A percentile compares a stretch with the other conserved stretches of the same genome.
Evolutionary conservation across 2,797 vertebrate species (phyloP).

Genomic region (Rhynchonycteris naso): DNA sequence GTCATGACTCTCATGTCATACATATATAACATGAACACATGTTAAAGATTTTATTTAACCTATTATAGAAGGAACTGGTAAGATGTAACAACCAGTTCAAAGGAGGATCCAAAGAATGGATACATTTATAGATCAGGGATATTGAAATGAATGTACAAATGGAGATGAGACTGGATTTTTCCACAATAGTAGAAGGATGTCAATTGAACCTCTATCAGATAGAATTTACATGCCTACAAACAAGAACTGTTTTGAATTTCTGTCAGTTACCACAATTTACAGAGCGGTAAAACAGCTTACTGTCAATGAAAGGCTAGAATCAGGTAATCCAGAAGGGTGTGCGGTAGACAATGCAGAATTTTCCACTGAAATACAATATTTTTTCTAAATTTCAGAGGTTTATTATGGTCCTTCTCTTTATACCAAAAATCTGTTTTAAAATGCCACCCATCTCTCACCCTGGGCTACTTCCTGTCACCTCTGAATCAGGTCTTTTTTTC

Average conservation of each 20-base stretch:
- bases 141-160: not conserved
- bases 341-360: not conserved
- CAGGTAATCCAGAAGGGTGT: not conserved
- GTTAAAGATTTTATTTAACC: conserved; percentile 12
- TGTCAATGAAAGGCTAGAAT: not conserved
- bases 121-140: not conserved
- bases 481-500: not conserved
- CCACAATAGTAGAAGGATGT: not conserved
- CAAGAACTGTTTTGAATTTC: not conserved
- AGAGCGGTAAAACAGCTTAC: not conserved
- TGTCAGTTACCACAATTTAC: not conserved
- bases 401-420: not conserved
- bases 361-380: not conserved
- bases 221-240: not conserved
- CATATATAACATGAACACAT: not conserved
- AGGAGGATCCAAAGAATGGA: not conserved
- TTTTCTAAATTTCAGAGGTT: not conserved
- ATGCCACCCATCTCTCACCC: not conserved
- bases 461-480: not conserved
- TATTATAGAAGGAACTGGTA: not conserved
- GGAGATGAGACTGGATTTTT: not conserved
- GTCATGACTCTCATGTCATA: not conserved
- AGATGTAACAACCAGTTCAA: not conserved
- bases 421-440: conserved; percentile 7
- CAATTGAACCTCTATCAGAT: not conserved